Base-by-base conservation (phyloP, 2,113 vertebrate genomes). In the Orthonyx spaldingii region DNA sequence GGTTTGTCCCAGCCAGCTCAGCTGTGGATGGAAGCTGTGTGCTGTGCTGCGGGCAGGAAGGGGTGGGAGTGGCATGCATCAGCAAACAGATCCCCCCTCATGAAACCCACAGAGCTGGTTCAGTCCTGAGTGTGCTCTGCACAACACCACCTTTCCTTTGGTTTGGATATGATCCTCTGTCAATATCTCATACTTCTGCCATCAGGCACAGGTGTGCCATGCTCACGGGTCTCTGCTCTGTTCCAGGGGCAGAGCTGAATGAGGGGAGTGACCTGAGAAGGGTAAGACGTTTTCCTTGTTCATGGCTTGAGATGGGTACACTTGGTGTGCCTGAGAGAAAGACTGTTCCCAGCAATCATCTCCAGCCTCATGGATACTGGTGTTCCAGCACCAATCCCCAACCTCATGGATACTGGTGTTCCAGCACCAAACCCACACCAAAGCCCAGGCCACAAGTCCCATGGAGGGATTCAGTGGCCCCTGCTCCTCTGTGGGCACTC, bases 191-290 rank as follows among this genome's bases (percentile, higher is more conserved):
- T 46, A n/a, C 13, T 76, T 71, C 70, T 77, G 50, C 30, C 2
- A 1, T 32, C 3, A 3, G 59, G 52, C 59, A 77, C 37, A 56
- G 19, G 11, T 11, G 13, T 44, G 44, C 22, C 46, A 53, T 0
- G 0, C 44, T 95, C 33, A 84, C 0, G 1, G 35, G 17, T 64
- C 44, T 94, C 71, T 90, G 39, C 57, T 94, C n/a, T 92, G 17
- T 97, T 96, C 53, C 84, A 97, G 96, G 77, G 26, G 44, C 61
- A 87, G 77, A 92, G 27, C 15, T 53, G 77, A 63, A 84, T 0
- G 32, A 92, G 75, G 22, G 10, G 26, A 81, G 56, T 13, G 56
- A 47, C 23, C 44, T 78, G 65, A 95, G 96, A 82, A 95, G 1
- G 93, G 96, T 96, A 96, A 94, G 95, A 79, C 1, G 21, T 41